phyloP scores from a whole-genome alignment of 1,140 invertebrate genomes.

The Listronotus bonariensis region DNA sequence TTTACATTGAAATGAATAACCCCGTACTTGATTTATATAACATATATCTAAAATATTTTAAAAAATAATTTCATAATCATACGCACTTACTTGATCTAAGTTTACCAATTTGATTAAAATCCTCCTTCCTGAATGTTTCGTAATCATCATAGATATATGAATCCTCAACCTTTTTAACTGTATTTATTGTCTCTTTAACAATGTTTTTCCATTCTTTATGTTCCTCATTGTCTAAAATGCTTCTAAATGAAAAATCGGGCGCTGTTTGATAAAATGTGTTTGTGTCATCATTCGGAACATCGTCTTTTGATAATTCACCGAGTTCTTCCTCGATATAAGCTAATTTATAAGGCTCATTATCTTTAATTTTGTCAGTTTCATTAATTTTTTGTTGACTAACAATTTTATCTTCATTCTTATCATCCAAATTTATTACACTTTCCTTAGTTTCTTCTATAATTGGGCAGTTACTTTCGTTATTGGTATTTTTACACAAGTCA shows the following conservation, averaged over 20 bases:
- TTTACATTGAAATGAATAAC: too few relatives aligned
- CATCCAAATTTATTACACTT: neutral
- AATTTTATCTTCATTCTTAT: neutral
- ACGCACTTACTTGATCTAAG: slow-evolving; percentile 21
- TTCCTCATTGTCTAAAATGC: slow-evolving; percentile 4
- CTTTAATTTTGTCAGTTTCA: neutral
- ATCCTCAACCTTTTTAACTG: slow-evolving; percentile 34
- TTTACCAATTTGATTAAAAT: slow-evolving; percentile 35
- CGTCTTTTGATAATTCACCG: neutral
- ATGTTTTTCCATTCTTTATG: slow-evolving; percentile 27
- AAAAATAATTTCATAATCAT: too few relatives aligned
- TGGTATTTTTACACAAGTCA: neutral
- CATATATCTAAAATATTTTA: too few relatives aligned
- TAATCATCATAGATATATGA: slow-evolving; percentile 41
- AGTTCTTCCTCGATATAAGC: slow-evolving; percentile 16
- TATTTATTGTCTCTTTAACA: slow-evolving; percentile 23
- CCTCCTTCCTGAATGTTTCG: slow-evolving; percentile 36
- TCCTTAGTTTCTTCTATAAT: neutral
- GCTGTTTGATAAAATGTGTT: slow-evolving; percentile 16
- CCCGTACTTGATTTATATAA: too few relatives aligned
- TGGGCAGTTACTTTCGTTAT: neutral
- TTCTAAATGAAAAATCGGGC: slow-evolving; percentile 17
- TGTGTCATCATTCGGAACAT: neutral
- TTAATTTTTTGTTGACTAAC: too few relatives aligned
- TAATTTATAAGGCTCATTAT: slow-evolving; percentile 7